These are phyloP conservation scores for Thalassophryne amazonica DNA, from an alignment of 2,797 vertebrate genomes.

Conservation along the genomic window DNA sequence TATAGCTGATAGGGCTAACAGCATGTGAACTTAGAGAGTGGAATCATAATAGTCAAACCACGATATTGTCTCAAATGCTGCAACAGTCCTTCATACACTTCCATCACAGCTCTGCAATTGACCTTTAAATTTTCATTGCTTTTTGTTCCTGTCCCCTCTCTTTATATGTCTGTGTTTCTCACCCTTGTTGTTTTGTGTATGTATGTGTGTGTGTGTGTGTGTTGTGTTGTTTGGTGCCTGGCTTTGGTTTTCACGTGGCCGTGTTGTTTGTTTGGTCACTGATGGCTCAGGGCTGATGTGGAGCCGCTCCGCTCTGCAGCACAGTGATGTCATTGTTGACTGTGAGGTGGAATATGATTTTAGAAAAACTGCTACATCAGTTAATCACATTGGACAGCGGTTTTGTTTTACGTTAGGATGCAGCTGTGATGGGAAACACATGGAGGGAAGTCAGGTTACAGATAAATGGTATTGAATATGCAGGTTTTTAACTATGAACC, in stretches of 20 bases:
- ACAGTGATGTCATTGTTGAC: slow-evolving; percentile 41
- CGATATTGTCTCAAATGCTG: slow-evolving; percentile 57
- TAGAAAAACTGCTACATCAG: neutral
- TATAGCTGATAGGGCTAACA: slow-evolving; percentile 47
- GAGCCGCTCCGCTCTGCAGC: slow-evolving; percentile 17
- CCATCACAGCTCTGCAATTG: slow-evolving; percentile 54
- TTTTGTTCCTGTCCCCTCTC: slow-evolving; percentile 16
- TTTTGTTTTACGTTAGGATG: slow-evolving; percentile 9
- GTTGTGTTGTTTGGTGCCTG: slow-evolving; percentile 40
- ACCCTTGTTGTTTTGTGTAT: neutral
- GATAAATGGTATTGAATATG: too few species aligned
- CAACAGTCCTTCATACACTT: slow-evolving; percentile 46
- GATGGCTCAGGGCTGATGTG: slow-evolving; percentile 35
- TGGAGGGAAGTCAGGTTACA: neutral
- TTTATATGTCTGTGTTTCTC: neutral
- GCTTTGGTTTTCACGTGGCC: slow-evolving; percentile 37
- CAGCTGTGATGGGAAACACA: slow-evolving; percentile 19
- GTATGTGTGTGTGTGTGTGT: slow-evolving; percentile 20
- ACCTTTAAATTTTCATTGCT: slow-evolving; percentile 10
- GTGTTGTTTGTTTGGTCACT: slow-evolving; percentile 37
- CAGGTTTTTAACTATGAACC: neutral
- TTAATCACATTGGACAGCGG: neutral
- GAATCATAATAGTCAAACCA: slow-evolving; percentile 60
- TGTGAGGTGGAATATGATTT: slow-evolving; percentile 18
- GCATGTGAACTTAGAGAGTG: slow-evolving; percentile 53